These are phyloP conservation scores for Pterois miles DNA, from an alignment of 2,797 vertebrate species.

Conservation along the genomic window DNA sequence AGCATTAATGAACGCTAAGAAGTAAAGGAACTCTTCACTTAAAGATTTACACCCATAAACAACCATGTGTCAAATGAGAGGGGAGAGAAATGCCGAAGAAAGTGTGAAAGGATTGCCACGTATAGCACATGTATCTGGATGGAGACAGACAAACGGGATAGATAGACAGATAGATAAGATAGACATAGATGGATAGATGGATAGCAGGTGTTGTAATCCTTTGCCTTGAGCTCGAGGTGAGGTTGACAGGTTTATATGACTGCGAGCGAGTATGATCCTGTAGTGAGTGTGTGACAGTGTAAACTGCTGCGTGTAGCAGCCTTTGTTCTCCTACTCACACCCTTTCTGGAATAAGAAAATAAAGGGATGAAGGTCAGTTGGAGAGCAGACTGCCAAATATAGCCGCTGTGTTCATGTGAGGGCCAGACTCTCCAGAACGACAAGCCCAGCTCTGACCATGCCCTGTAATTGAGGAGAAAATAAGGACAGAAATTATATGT, in stretches of 20 bases:
- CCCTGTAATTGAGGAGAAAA: conserved; percentile 91
- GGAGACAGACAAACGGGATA: neutral
- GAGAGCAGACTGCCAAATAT: conserved; percentile 88
- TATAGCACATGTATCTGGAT: conserved; percentile 26
- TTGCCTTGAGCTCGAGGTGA: conserved; percentile 15
- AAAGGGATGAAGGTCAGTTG: conserved; percentile 84
- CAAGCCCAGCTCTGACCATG: conserved; percentile 85
- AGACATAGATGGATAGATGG: conserved; percentile 14
- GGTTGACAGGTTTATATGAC: conserved; percentile 23
- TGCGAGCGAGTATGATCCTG: conserved; percentile 18
- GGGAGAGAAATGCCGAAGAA: conserved; percentile 66
- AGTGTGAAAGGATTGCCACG: conserved; percentile 64
- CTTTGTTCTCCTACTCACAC: conserved; percentile 74
- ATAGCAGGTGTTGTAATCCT: neutral
- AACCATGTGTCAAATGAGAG: conserved; percentile 78
- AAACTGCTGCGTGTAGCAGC: conserved; percentile 53
- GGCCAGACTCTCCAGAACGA: conserved; percentile 87
- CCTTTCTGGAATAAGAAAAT: conserved; percentile 76
- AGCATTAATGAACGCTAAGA: conserved; percentile 78
- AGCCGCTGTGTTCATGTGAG: conserved; percentile 86
- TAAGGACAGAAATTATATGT: conserved; percentile 91
- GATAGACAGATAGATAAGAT: conserved; percentile 8
- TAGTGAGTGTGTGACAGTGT: conserved; percentile 49
- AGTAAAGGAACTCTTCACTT: conserved; percentile 78
- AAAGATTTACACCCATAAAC: conserved; percentile 55